Evolutionary conservation across 2,113 vertebrate species (phyloP).

Genomic region (Alethe castanea): DNA sequence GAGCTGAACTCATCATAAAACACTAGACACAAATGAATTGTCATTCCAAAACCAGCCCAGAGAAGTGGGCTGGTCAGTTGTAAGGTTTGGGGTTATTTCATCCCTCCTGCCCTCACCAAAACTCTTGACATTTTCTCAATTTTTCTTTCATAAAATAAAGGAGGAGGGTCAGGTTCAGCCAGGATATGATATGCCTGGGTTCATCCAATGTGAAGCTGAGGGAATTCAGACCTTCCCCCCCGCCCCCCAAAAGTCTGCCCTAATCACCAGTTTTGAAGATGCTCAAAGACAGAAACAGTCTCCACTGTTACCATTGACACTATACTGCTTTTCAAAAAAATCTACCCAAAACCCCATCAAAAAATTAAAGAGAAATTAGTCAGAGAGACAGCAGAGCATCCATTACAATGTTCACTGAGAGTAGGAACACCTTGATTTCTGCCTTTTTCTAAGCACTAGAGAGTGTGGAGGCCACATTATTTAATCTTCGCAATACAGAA

Average conservation of each 20-base stretch:
- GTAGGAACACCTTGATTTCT: neutral
- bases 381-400: neutral
- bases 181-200: neutral
- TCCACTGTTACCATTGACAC: neutral
- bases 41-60: neutral
- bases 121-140: neutral
- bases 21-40: neutral
- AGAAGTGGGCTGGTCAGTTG: neutral
- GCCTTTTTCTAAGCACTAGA: neutral
- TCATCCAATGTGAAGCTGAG: neutral
- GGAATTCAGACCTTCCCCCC: neutral
- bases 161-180: neutral
- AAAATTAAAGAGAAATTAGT: neutral
- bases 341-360: neutral
- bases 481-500: neutral
- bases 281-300: neutral
- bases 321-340: neutral
- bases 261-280: neutral
- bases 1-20: neutral
- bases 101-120: neutral
- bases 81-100: neutral
- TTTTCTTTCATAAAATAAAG: neutral
- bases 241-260: neutral
- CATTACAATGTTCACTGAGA: neutral
- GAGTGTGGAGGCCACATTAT: neutral